Percentiles rank a stretch among this genome's conserved stretches.
Conservation (phyloP, 2,888 invertebrate genomes). For the Brenthis hecate region DNA sequence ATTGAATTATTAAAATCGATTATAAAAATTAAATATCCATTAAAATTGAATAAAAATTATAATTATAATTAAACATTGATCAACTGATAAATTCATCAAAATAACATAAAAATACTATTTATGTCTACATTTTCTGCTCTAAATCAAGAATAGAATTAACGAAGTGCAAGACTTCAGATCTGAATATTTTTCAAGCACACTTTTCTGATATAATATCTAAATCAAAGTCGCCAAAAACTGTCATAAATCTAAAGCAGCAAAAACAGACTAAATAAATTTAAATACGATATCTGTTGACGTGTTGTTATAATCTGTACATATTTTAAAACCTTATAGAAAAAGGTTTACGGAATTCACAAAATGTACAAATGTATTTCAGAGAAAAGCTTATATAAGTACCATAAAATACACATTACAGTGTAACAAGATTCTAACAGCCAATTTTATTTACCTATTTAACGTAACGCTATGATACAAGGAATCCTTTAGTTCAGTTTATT, state of each 20-base stretch:
- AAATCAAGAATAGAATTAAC: constrained; percentile 3
- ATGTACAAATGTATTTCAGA: neutral
- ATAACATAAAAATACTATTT: neutral
- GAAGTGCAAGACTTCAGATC: neutral
- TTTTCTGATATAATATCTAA: constrained; percentile 10
- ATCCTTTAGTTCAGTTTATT: too few species aligned
- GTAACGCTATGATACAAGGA: too few species aligned
- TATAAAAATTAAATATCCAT: constrained; percentile 1
- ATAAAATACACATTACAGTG: constrained; percentile 8
- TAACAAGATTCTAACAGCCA: constrained; percentile 6
- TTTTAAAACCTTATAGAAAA: constrained; percentile 1
- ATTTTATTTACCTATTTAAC: neutral
- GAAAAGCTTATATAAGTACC: neutral
- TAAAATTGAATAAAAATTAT: constrained; percentile 4
- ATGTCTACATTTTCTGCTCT: constrained; percentile 7
- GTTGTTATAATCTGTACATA: constrained; percentile 4
- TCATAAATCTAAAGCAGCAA: constrained; percentile 1
- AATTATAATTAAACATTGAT: neutral
- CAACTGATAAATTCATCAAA: constrained; percentile 10
- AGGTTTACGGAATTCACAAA: neutral
- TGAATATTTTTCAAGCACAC: constrained; percentile 14
- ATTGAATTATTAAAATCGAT: neutral
- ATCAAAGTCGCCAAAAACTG: constrained; percentile 12
- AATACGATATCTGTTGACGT: constrained; percentile 7
- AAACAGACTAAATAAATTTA: constrained; percentile 1